Percentiles rank a stretch among this genome's conserved stretches.
These are phyloP conservation scores for Phasia obesa DNA, from an alignment of 2,888 invertebrate genomes.

Conservation along the genomic window DNA sequence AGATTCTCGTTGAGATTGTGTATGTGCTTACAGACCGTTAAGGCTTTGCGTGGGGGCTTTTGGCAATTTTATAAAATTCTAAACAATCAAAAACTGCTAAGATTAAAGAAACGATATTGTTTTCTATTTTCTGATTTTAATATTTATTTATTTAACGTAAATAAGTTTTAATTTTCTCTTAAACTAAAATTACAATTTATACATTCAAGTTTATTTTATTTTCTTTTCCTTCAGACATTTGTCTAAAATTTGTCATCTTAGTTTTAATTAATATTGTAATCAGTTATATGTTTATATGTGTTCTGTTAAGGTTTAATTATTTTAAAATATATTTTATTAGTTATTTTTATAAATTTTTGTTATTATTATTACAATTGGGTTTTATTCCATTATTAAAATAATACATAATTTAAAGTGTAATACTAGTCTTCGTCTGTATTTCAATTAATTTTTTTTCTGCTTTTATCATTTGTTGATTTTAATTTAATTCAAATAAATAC, in stretches of 20 bases:
- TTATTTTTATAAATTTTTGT: conserved; percentile 29
- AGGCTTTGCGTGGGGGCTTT: too few relatives aligned
- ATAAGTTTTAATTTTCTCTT: background rate
- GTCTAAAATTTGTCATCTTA: conserved; percentile 2
- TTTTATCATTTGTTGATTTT: background rate
- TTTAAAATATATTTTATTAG: conserved; percentile 26
- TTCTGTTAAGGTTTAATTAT: conserved; percentile 17
- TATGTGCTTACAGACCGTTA: too few relatives aligned
- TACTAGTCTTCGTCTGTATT: background rate
- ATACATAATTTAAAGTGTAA: conserved; percentile 28
- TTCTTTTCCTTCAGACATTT: conserved; percentile 1
- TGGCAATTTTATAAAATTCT: too few relatives aligned
- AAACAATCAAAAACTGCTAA: too few relatives aligned
- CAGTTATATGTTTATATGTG: background rate
- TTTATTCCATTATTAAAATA: conserved; percentile 29
- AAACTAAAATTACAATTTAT: conserved; percentile 43
- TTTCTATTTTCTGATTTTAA: conserved; percentile 4
- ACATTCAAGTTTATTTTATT: conserved; percentile 25
- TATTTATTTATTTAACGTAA: background rate
- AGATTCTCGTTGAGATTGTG: too few relatives aligned
- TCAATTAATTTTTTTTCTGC: conserved; percentile 3
- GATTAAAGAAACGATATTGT: background rate
- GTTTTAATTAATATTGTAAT: conserved; percentile 17
- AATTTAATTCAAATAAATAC: conserved; percentile 41
- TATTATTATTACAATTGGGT: conserved; percentile 23